Evolutionary conservation across 1,140 invertebrate genomes (phyloP), one percentile per base, ranked within the genome.

Genomic region (Apis florea): DNA sequence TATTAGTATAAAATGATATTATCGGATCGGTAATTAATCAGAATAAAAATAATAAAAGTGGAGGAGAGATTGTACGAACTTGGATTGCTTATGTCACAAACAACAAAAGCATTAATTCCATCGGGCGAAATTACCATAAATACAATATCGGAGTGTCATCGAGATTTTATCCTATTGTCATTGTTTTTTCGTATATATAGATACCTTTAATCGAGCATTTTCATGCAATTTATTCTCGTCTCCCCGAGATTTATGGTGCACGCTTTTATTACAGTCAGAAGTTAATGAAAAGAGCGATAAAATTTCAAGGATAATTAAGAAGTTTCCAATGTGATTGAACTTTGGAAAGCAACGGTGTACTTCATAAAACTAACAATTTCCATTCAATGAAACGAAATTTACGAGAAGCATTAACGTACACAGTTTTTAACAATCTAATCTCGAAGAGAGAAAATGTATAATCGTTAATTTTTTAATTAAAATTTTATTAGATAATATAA

Each of bases 141-240:
- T 64, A 53, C 56, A 17, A n/a, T 58, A 21, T 31, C 75, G 53
- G 47, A 59, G 76, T 72, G 70, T 83, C 49, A 56, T 61, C 19
- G 82, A 63, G 82, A 83, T 84, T 84, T 79, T 73, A 79, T 79
- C 71, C 59, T 26, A 61, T 40, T 63, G 40, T 40, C 59, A 21
- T 49, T 61, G 75, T 79, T 73, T 68, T 70, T 21, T 19, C 47
- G 9, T 13, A 1, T 49, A 24, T 11, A 49, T 49, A 68, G 31
- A 40, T 40, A 40, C 31, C 6, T 68, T 68, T 68, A 68, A 49
- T 47, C 19, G 47, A 12, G 6, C 13, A 49, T 47, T 24, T n/a
- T 13, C 21, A 1, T 13, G 1, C 47, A 47, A 67, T 67, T 67
- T 15, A 67, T 47, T n/a, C n/a, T n/a, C 64, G 64, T 67, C 31